Evolutionary conservation across 2,888 invertebrate species (phyloP), one percentile per base, ranked within the genome.

Genomic region (Leptogaster cylindrica): DNA sequence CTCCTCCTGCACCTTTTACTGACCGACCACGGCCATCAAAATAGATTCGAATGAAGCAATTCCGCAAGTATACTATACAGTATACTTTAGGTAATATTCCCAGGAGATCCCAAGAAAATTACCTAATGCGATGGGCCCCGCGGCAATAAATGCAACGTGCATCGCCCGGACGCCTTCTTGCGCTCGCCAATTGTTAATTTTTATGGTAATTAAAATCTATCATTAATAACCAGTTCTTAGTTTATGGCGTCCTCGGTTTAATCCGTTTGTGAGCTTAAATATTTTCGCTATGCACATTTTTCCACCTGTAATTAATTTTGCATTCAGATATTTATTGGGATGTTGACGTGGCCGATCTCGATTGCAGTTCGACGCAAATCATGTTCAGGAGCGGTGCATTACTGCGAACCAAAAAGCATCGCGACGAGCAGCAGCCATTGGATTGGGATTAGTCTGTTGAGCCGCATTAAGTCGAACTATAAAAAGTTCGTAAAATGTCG

Each of bases 271-370:
- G 25, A 36, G 31, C 33, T 14, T 39, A 39, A 33, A 55, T 36
- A 36, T 8, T 55, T 14, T 14, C 55, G 12, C 55, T 55, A 20
- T 55, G 36, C 23, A 55, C 39, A 36, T 33, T 33, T 55, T 55
- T 14, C 36, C 25, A 36, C 39, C 55, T 55, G 55, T 31, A 55
- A 52, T 55, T 55, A 55, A 55, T 55, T 36, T 55, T 36, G 20
- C 20, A n/a, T 46, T 25, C n/a, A n/a, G n/a, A n/a, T n/a, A n/a
- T n/a, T n/a, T n/a, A n/a, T n/a, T n/a, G n/a, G n/a, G n/a, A n/a
- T n/a, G n/a, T n/a, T n/a, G n/a, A n/a, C n/a, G n/a, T n/a, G n/a
- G n/a, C n/a, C n/a, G n/a, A n/a, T n/a, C n/a, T n/a, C n/a, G n/a
- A n/a, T n/a, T n/a, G n/a, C n/a, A n/a, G n/a, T n/a, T n/a, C n/a